phyloP scores from a whole-genome alignment of 35 echinoderm and acorn worm genomes.

The Strongylocentrotus purpuratus region DNA sequence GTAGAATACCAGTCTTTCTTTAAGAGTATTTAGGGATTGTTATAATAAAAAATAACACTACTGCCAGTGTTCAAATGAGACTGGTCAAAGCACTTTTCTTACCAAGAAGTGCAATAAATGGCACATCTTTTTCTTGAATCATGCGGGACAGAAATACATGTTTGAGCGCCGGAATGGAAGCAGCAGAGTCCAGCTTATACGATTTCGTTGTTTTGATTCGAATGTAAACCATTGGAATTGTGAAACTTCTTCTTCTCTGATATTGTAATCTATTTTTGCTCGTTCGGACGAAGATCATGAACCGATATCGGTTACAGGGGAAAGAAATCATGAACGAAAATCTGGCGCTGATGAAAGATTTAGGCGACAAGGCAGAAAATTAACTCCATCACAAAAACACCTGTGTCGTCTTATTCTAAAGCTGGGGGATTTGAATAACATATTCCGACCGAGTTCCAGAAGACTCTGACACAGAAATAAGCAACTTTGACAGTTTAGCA shows the following conservation, averaged over 20 bases:
- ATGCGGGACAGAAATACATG: not conserved
- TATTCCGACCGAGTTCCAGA: not conserved
- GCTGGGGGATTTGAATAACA: not conserved
- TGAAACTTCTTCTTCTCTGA: not conserved
- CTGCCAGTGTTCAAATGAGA: too few species aligned
- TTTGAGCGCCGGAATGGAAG: not conserved
- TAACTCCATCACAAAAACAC: not conserved
- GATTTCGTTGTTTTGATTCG: not conserved
- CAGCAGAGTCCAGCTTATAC: not conserved
- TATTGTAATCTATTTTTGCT: too few species aligned
- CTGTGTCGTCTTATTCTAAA: not conserved
- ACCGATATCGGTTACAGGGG: not conserved
- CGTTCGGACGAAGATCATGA: not conserved
- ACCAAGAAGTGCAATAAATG: not conserved
- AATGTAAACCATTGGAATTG: not conserved
- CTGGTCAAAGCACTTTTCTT: not conserved
- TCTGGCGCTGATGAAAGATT: not conserved
- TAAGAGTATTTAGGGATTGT: too few species aligned
- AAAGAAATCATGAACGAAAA: not conserved
- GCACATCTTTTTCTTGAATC: not conserved
- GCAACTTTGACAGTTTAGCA: not conserved
- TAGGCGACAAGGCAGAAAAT: not conserved
- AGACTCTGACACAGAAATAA: not conserved
- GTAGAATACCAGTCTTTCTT: too few species aligned
- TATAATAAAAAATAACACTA: too few species aligned